Evolutionary conservation across 2,113 vertebrate genomes (phyloP).

Genomic region (Dipodomys ordii): DNA sequence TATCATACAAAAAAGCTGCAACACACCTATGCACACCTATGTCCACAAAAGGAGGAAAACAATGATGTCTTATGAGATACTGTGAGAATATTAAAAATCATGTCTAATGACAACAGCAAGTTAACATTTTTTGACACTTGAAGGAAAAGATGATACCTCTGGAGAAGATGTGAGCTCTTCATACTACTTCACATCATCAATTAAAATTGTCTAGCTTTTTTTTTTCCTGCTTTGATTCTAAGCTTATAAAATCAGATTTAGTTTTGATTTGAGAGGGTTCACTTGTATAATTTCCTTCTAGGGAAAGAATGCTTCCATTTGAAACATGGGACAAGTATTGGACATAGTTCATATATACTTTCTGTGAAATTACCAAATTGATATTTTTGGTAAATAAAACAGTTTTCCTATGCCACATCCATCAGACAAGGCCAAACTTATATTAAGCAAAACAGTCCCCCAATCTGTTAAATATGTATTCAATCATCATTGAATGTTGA

Average conservation of each 20-base stretch:
- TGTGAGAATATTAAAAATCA: not conserved
- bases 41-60: not conserved
- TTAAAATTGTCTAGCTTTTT: not conserved
- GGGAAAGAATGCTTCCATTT: not conserved
- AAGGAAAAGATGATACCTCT: not conserved
- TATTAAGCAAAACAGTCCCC: not conserved
- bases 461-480: not conserved
- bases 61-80: not conserved
- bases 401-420: not conserved
- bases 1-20: constrained; percentile 20
- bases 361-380: not conserved
- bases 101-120: not conserved
- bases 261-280: not conserved
- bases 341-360: not conserved
- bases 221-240: constrained; percentile 7
- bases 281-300: not conserved
- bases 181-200: not conserved
- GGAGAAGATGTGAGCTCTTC: not conserved
- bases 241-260: constrained; percentile 21
- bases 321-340: not conserved
- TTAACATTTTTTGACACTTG: constrained; percentile 24
- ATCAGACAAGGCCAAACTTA: not conserved
- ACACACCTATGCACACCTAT: not conserved
- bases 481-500: not conserved
- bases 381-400: not conserved